Conservation (phyloP, 92 coral and sea anemone genomes). For the Phenganax subtilis region DNA sequence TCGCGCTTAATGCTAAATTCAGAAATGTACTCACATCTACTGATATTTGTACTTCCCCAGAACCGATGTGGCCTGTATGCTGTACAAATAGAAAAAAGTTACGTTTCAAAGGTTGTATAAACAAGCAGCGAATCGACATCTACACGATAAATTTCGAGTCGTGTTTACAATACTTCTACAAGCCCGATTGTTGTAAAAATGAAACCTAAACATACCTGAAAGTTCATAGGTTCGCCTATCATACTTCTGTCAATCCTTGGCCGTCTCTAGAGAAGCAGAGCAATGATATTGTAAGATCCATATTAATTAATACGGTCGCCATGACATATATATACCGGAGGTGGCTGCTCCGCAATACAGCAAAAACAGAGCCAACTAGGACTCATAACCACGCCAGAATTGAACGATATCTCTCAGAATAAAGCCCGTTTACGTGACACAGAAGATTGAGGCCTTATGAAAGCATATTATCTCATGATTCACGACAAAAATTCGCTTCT, state of each 20-base stretch:
- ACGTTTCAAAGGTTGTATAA: background rate
- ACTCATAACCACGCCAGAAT: constrained; percentile 36
- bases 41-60: constrained; percentile 37
- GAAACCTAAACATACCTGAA: constrained; percentile 27
- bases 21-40: constrained; percentile 29
- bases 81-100: background rate
- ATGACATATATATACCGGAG: constrained; percentile 18
- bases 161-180: background rate
- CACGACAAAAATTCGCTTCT: background rate
- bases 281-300: background rate
- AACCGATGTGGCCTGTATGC: constrained; percentile 43
- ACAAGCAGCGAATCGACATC: background rate
- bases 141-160: background rate
- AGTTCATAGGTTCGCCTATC: constrained; percentile 42
- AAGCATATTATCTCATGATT: constrained; percentile 19
- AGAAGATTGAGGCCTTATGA: constrained; percentile 18
- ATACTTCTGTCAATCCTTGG: constrained; percentile 44
- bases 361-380: constrained; percentile 41
- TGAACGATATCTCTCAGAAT: background rate
- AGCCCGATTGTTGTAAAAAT: constrained; percentile 10
- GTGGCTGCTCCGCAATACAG: constrained; percentile 36
- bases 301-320: background rate
- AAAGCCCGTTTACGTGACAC: constrained; percentile 14
- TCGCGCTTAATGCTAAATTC: background rate
- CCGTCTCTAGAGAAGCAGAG: constrained; percentile 26